Evolutionary conservation across 2,797 vertebrate species (phyloP).

Genomic region (Myiotriccus ornatus): DNA sequence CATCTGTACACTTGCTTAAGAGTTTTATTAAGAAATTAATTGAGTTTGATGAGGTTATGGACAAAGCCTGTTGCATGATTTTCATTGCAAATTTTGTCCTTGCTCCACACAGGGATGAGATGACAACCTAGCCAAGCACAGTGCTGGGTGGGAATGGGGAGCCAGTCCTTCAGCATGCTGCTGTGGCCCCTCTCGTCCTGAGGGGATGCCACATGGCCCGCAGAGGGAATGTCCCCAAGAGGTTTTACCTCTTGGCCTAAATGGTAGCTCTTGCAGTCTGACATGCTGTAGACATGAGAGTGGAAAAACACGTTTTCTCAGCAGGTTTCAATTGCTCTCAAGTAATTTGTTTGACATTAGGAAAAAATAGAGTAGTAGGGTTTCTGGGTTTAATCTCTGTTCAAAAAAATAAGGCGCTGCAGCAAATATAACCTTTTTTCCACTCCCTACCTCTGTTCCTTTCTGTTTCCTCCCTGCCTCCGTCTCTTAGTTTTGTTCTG

Average conservation of each 20-base stretch:
- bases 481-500: background rate
- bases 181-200: background rate
- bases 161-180: too few species aligned
- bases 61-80: background rate
- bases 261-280: background rate
- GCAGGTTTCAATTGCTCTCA: background rate
- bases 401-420: background rate
- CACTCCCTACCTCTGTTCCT: background rate
- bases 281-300: rapidly evolving
- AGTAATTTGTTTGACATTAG: background rate
- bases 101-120: background rate
- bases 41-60: background rate
- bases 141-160: background rate
- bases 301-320: background rate
- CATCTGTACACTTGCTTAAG: background rate
- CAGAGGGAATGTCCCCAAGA: background rate
- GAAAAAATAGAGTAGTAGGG: background rate
- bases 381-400: background rate
- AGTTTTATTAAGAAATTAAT: background rate
- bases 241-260: background rate
- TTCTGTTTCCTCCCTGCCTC: background rate
- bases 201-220: rapidly evolving
- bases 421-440: background rate
- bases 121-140: rapidly evolving
- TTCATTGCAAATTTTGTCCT: background rate